These are phyloP conservation scores for Gasterosteus aculeatus DNA, from an alignment of 2,113 vertebrate species.

Conservation along the genomic window DNA sequence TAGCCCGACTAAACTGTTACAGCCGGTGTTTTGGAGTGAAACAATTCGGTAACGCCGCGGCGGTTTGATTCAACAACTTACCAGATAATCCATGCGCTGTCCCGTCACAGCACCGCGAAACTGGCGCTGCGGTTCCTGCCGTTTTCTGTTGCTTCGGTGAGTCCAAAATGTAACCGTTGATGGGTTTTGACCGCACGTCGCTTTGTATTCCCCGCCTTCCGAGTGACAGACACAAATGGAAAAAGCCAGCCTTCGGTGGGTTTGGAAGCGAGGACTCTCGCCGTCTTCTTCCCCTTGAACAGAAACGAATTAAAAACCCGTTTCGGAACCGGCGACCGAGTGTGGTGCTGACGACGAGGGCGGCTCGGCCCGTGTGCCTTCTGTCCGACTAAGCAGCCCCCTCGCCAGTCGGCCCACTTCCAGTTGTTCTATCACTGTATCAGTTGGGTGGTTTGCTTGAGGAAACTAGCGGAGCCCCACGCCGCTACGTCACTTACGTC, in stretches of 20 bases:
- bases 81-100: constrained; percentile 85
- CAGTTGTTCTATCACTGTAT: constrained; percentile 55
- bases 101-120: constrained; percentile 60
- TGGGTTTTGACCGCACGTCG: constrained; percentile 47
- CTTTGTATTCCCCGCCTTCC: constrained; percentile 81
- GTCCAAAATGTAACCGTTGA: constrained; percentile 28
- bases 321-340: background rate
- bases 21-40: background rate
- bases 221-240: constrained; percentile 43
- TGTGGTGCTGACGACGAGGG: background rate
- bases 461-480: constrained; percentile 72
- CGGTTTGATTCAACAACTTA: constrained; percentile 54
- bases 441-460: constrained; percentile 70
- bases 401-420: constrained; percentile 51
- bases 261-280: constrained; percentile 29
- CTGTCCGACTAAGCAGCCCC: constrained; percentile 8
- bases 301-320: background rate
- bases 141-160: constrained; percentile 21
- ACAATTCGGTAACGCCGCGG: background rate
- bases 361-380: background rate
- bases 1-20: background rate
- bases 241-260: constrained; percentile 31
- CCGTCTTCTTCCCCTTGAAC: constrained; percentile 17
- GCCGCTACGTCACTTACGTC: constrained; percentile 67
- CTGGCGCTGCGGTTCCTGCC: constrained; percentile 42